Conservation (phyloP, 2,113 vertebrate species). For the Prunella himalayana region DNA sequence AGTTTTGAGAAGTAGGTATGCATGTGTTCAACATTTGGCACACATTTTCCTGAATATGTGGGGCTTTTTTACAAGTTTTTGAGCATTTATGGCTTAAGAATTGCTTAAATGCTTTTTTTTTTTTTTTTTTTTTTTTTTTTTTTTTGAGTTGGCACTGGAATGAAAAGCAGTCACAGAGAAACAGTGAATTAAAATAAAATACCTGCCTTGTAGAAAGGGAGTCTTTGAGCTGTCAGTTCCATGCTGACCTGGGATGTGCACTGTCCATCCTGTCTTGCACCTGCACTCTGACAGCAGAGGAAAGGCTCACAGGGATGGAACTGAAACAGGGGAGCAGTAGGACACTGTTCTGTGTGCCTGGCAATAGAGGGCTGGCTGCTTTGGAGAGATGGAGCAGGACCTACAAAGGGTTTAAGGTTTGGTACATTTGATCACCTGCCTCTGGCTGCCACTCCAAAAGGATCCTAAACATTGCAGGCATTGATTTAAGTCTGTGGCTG, state of each 20-base stretch:
- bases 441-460: neutral
- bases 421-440: neutral
- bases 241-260: neutral
- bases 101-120: neutral
- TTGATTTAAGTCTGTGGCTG: neutral
- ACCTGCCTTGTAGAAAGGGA: neutral
- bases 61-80: neutral
- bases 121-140: neutral
- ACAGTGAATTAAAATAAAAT: neutral
- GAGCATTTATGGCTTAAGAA: neutral
- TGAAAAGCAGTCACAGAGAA: neutral
- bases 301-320: neutral
- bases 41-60: neutral
- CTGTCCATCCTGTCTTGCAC: neutral
- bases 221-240: neutral
- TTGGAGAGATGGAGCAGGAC: neutral
- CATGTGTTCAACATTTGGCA: neutral
- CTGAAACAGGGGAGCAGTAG: neutral
- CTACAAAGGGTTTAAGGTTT: neutral
- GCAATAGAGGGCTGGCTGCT: neutral
- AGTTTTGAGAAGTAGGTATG: neutral
- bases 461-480: neutral
- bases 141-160: neutral
- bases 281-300: neutral
- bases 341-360: neutral